Base-by-base conservation (phyloP, 2,888 invertebrate genomes). In the Drosophila pegasa region DNA sequence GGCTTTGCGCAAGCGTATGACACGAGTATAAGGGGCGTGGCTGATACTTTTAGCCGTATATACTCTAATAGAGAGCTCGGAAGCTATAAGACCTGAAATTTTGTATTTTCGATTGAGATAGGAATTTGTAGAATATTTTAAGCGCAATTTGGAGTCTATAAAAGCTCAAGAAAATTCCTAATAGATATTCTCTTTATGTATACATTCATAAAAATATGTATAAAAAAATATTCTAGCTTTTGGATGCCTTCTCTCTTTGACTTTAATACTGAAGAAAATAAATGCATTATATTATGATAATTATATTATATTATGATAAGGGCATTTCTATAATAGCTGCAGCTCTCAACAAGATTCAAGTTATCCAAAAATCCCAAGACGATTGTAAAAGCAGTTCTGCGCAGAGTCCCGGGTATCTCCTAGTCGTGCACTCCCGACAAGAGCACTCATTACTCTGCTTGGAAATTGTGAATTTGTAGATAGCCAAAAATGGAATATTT, bases 391-490 rank as follows among this genome's bases (percentile, higher is more conserved):
- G 4, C 16, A 37, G n/a, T 8, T 18, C 38, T 18, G 10, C 9
- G 18, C 20, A 12, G 1, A 14, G 22, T 10, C 27, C 6, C 27
- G 8, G 16, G 27, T 18, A 45, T 45, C 3, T 18, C 6, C 45
- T 3, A 18, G 27, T 18, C 27, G 10, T 10, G 3, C 12, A 45
- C 27, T 29, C 27, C 25, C 43, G n/a, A 25, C 22, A 41, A n/a
- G 1, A 22, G 14, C 14, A 7, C 41, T 25, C 25, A 16, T 45
- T 45, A 27, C 16, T 45, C 12, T n/a, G 27, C 16, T 40, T 40
- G 20, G 14, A 12, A 48, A 31, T 52, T 54, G 35, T n/a, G 12
- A 37, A 38, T 35, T 50, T 22, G 20, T n/a, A 20, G 67, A 73
- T 54, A 14, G 1, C 20, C 8, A n/a, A n/a, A 18, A 25, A 20